phyloP scores from a whole-genome alignment of 2,888 invertebrate genomes.

The Stegophylla sp. region DNA sequence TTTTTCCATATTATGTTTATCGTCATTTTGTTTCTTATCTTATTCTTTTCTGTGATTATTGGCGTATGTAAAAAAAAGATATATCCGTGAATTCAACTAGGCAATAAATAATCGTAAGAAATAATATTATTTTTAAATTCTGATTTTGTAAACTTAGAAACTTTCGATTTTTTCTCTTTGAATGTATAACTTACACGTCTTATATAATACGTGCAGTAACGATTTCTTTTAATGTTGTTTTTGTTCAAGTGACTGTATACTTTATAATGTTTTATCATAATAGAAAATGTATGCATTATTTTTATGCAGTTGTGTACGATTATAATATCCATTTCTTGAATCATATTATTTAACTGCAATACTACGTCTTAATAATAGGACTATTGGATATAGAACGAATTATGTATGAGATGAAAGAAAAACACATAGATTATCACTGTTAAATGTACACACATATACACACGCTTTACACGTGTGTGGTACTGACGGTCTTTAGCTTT shows the following conservation, averaged over 20 bases:
- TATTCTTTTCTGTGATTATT: too few relatives aligned
- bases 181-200: not conserved
- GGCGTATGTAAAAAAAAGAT: too few relatives aligned
- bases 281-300: not conserved
- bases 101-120: not conserved
- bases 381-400: not conserved
- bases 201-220: not conserved
- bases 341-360: not conserved
- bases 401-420: too few relatives aligned
- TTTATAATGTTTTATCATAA: not conserved
- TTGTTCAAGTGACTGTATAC: not conserved
- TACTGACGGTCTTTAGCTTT: too few relatives aligned
- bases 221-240: conserved; percentile 15
- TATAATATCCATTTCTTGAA: conserved; percentile 3
- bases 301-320: not conserved
- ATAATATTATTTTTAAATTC: not conserved
- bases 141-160: conserved; percentile 6
- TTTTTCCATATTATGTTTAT: too few relatives aligned
- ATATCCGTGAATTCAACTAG: not conserved
- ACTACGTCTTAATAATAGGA: not conserved
- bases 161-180: conserved; percentile 14
- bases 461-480: too few relatives aligned
- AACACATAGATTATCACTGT: too few relatives aligned
- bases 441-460: too few relatives aligned
- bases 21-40: too few relatives aligned